These are phyloP conservation scores for Agriopis leucophaearia DNA, from an alignment of 2,888 invertebrate species.

Conservation along the genomic window DNA sequence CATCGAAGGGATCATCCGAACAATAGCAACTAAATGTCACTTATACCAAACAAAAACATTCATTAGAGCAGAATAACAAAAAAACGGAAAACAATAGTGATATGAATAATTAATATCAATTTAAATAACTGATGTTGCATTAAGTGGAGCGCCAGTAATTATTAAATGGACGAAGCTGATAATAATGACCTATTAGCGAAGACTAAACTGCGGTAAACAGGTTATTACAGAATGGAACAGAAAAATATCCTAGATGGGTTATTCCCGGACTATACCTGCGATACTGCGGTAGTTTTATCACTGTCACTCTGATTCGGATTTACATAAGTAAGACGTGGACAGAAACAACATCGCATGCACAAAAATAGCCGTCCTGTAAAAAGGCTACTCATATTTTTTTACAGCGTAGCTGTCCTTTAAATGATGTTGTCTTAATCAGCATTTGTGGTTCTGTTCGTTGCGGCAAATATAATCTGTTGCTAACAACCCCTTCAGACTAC, in stretches of 20 bases:
- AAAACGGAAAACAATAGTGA: constrained; percentile 58
- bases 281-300: too few relatives aligned
- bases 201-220: neutral
- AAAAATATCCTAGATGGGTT: neutral
- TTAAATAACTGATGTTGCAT: constrained; percentile 65
- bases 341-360: too few relatives aligned
- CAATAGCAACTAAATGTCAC: constrained; percentile 16
- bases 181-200: neutral
- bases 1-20: neutral
- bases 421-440: neutral
- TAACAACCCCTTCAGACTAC: too few relatives aligned
- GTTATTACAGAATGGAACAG: neutral
- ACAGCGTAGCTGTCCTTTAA: neutral
- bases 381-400: too few relatives aligned
- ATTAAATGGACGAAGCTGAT: constrained; percentile 8
- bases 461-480: too few relatives aligned
- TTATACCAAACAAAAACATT: neutral
- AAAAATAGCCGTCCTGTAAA: too few relatives aligned
- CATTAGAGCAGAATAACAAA: constrained; percentile 13
- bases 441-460: too few relatives aligned
- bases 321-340: too few relatives aligned
- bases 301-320: too few relatives aligned
- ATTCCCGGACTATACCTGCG: too few relatives aligned
- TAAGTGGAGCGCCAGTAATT: constrained; percentile 13
- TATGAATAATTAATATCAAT: constrained; percentile 71